Evolutionary conservation across 2,888 invertebrate species (phyloP), one percentile per base, ranked within the genome.

Genomic region (Invenusta paracnida): DNA sequence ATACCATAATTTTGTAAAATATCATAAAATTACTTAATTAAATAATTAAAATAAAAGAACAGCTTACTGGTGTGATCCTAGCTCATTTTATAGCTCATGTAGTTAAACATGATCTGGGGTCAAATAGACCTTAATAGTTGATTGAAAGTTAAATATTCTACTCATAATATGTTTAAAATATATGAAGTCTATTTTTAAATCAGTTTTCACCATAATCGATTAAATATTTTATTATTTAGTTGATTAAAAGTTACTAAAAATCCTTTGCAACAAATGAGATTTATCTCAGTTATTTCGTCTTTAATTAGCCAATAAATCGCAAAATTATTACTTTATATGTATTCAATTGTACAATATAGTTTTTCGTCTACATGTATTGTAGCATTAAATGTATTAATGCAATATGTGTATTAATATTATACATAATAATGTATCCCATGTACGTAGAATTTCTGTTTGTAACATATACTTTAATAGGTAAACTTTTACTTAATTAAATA

Each of bases 111-210:
- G 27, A 2, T 73, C 73, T 73, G 17, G 17, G 73, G 73, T 73
- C 27, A 73, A n/a, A n/a, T 73, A 73, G 25, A 23, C 17, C 73
- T 23, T 23, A 73, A 73, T 73, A 23, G 73, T 73, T 23, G 73
- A 13, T 73, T 73, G 73, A 73, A 73, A 23, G 73, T 73, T 73
- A 73, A 48, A n/a, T n/a, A n/a, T n/a, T n/a, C n/a, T n/a, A n/a
- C n/a, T n/a, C n/a, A n/a, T n/a, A n/a, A n/a, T n/a, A n/a, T n/a
- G n/a, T n/a, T n/a, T n/a, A n/a, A n/a, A n/a, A n/a, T n/a, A n/a
- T 48, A 11, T 11, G 48, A 11, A 48, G 17, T 48, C 48, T 48
- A 48, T 48, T 48, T 48, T 17, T 11, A 17, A 17, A 48, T 48
- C 48, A 48, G 17, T 5, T 17, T 48, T 48, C 11, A 11, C 48